Evolutionary conservation across 2,113 vertebrate genomes (phyloP), one percentile per base, ranked within the genome.

Genomic region (Cyanoderma ruficeps): DNA sequence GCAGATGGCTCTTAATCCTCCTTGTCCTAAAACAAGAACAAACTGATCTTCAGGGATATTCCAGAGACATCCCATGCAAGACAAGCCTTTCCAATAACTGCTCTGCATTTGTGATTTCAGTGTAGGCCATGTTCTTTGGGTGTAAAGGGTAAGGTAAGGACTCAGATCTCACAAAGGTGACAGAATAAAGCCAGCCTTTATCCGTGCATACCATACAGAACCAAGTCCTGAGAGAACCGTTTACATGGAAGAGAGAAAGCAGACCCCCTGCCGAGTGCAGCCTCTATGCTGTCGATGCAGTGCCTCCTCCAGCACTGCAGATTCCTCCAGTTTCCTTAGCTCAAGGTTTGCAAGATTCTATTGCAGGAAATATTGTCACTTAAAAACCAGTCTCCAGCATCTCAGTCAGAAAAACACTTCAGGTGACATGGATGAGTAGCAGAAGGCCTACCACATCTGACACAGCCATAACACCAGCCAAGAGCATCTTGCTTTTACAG

Each of bases 201-300:
- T 91, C 90, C 46, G 60, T 14, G 31, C 68, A 90, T 33, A 83
- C 37, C 0, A 2, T 71, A 81, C 89, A 93, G 91, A 70, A 69
- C 31, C 61, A 49, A 46, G 77, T 71, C 49, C 52, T 13, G 8
- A 64, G 67, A 90, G 63, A 94, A 92, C 76, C 41, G 23, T 95
- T 87, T 68, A 70, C 75, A 55, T 17, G 35, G 61, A 77, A 90
- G 53, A 81, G 44, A 23, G 55, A 68, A 74, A 90, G 57, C 39
- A 39, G 7, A 37, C 3, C 4, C 35, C 21, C 74, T 49, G 59
- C 30, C 0, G 0, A 77, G 42, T 0, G 2, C 78, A 74, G 50
- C 71, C 22, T 27, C 0, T 1, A 11, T 68, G 67, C 83, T 53
- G 70, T 27, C 64, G 4, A 22, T 57, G 55, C 33, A 31, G 27